These are phyloP conservation scores for Acronicta alni DNA, from an alignment of 2,888 invertebrate species.

Conservation along the genomic window DNA sequence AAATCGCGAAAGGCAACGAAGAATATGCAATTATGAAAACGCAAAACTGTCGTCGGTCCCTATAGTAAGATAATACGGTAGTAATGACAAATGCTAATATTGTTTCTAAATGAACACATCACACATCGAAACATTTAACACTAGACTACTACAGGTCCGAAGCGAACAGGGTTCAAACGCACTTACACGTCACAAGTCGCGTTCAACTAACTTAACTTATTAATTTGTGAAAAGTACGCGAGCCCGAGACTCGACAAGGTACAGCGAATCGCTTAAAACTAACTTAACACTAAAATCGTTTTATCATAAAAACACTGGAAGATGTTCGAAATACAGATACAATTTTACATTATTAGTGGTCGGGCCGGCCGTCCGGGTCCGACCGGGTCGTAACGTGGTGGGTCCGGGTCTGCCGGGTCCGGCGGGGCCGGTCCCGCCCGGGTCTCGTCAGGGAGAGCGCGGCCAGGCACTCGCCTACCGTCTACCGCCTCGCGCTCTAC, in stretches of 20 bases:
- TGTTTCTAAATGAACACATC: conserved; percentile 86
- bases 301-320: conserved; percentile 87
- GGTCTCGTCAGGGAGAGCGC: conserved; percentile 56
- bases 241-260: conserved; percentile 80
- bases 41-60: conserved; percentile 75
- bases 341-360: conserved; percentile 72
- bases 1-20: conserved; percentile 79
- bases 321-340: conserved; percentile 82
- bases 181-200: conserved; percentile 76
- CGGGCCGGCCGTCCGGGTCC: conserved; percentile 24
- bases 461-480: conserved; percentile 32
- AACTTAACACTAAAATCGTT: conserved; percentile 83
- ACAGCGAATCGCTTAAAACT: conserved; percentile 81
- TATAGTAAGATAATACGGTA: conserved; percentile 72
- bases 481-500: conserved; percentile 46
- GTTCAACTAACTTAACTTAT: conserved; percentile 78
- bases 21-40: conserved; percentile 78
- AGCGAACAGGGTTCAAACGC: conserved; percentile 78
- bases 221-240: conserved; percentile 86
- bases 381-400: conserved; percentile 65
- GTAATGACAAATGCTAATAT: conserved; percentile 80
- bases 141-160: conserved; percentile 83
- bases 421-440: conserved; percentile 48
- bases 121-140: conserved; percentile 85
- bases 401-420: conserved; percentile 57